Base-by-base conservation (phyloP, 2,113 vertebrate genomes). In the Deroptyus accipitrinus region DNA sequence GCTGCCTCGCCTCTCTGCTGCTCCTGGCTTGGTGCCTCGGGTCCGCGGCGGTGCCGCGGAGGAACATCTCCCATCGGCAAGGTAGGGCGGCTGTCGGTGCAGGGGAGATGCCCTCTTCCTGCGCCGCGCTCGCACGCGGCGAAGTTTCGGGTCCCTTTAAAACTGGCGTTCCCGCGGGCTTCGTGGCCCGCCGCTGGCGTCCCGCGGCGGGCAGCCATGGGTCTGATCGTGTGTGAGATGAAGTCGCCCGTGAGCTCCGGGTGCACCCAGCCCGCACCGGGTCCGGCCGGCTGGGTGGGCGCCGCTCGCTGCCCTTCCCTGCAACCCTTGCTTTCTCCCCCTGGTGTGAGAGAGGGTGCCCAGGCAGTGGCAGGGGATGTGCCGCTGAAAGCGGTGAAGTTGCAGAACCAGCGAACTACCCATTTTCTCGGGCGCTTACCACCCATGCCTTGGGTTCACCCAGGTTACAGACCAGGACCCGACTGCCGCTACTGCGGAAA, bases 61-160 rank as follows among this genome's bases (percentile, higher is more conserved):
- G 97, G 95, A 96, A 97, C 59, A 97, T 97, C 75, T 96, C 94
- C 54, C 97, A 98, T 77, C 98, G 98, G 96, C 97, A 98, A 97
- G 99, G 99, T 99, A 97, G 98, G 27, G 66, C 17, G 25, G 49
- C 2, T 22, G 33, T 51, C 39, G 9, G 64, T 7, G 28, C 14
- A 27, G 2, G 27, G 39, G 24, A 17, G 42, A 4, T 20, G 76
- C 24, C 46, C 20, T 8, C 41, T n/a, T n/a, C 14, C 37, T 11
- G 41, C 16, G 7, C 17, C 24, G 5, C 49, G 42, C n/a, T 24
- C 1, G 28, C 54, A 6, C 9, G 22, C 13, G 1, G 16, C 27
- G 1, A 52, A 94, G 76, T 88, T 91, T 80, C 49, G 13, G 25
- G 9, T 51, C 41, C 17, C 30, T 42, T 15, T 14, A 4, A 1